Evolutionary conservation across 2,888 invertebrate genomes (phyloP).

Genomic region (Rapana venosa): DNA sequence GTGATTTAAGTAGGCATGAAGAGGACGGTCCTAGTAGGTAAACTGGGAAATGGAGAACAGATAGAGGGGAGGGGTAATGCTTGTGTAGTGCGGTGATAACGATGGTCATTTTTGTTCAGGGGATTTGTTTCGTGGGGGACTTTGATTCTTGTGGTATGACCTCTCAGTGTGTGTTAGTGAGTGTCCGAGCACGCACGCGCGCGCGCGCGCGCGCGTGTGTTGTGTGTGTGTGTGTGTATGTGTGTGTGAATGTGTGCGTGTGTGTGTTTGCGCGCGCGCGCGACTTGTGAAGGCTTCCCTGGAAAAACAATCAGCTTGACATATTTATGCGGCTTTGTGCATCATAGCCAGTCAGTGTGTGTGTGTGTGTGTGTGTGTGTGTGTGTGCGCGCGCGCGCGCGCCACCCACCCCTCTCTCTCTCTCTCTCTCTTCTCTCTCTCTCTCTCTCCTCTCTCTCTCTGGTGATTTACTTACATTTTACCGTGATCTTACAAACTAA

Average conservation of each 20-base stretch:
- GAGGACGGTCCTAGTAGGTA: not conserved
- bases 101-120: not conserved
- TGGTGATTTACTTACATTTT: not conserved
- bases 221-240: too few species aligned
- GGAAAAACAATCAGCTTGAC: too few species aligned
- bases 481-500: not conserved
- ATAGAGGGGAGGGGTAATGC: not conserved
- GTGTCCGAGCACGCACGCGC: not conserved
- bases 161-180: not conserved
- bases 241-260: too few species aligned
- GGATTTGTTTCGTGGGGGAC: not conserved
- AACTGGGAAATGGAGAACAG: not conserved
- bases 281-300: too few species aligned
- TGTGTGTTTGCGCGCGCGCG: too few species aligned
- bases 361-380: not conserved
- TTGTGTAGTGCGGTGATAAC: not conserved
- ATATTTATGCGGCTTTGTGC: not conserved
- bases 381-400: too few species aligned
- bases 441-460: not conserved
- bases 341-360: not conserved
- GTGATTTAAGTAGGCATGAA: not conserved
- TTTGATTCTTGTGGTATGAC: not conserved
- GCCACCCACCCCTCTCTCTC: too few species aligned
- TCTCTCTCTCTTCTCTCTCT: not conserved
- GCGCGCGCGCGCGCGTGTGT: too few species aligned